Percentiles rank a stretch among this genome's conserved stretches.
phyloP scores from a whole-genome alignment of 2,888 invertebrate species.

The Aromia moschata region DNA sequence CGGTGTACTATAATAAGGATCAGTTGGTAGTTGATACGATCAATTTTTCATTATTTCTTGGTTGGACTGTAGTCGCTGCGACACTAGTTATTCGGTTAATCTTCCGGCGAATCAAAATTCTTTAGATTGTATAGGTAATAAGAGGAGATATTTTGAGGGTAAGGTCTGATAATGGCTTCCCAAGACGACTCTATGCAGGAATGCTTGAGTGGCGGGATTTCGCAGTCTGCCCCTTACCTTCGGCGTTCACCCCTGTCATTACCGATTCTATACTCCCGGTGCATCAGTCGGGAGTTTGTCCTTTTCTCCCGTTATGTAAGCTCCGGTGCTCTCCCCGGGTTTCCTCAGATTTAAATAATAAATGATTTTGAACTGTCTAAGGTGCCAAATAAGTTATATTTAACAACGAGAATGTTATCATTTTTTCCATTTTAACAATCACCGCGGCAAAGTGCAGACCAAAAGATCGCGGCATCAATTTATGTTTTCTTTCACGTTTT shows the following conservation, averaged over 20 bases:
- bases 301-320: not conserved
- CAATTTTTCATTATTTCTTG: no score
- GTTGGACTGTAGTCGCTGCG: no score
- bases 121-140: not conserved
- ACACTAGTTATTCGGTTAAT: no score
- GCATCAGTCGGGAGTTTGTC: slow-evolving; percentile 37
- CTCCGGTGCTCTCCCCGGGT: slow-evolving; percentile 25
- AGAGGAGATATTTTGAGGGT: slow-evolving; percentile 13
- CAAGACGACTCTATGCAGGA: slow-evolving; percentile 30
- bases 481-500: no score
- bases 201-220: slow-evolving; percentile 35
- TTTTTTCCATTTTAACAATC: no score
- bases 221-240: slow-evolving; percentile 32
- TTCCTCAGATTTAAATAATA: slow-evolving; percentile 44
- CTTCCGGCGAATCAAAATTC: no score
- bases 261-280: slow-evolving; percentile 41
- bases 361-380: slow-evolving; percentile 43
- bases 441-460: no score
- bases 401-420: slow-evolving; percentile 5
- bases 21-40: no score
- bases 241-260: slow-evolving; percentile 35
- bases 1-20: no score
- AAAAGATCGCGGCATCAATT: no score
- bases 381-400: slow-evolving; percentile 37
- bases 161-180: slow-evolving; percentile 28